Evolutionary conservation across 2,888 invertebrate species (phyloP).

Genomic region (Pemphredon lugubris): DNA sequence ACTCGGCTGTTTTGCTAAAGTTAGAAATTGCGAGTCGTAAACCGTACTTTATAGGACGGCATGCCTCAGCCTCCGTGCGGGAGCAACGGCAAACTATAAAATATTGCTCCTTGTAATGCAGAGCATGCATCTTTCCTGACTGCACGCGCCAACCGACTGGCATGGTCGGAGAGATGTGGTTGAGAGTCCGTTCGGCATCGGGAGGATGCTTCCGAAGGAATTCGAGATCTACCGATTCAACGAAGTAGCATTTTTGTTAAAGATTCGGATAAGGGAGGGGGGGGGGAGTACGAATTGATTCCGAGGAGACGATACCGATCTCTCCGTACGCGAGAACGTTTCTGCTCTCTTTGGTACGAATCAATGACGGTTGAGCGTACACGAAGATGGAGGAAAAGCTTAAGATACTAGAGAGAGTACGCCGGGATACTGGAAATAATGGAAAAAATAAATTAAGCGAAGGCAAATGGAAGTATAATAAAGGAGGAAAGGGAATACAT

Average conservation of each 20-base stretch:
- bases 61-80: slow-evolving; percentile 52
- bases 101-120: slow-evolving; percentile 74
- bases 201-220: too few relatives aligned
- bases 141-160: neutral
- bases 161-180: too few relatives aligned
- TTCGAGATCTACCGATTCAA: too few relatives aligned
- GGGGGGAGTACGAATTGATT: neutral
- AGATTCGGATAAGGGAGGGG: too few relatives aligned
- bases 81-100: slow-evolving; percentile 71
- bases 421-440: neutral
- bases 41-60: slow-evolving; percentile 72
- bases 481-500: too few relatives aligned
- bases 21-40: slow-evolving; percentile 76
- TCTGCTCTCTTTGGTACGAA: too few relatives aligned
- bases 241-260: too few relatives aligned
- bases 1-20: slow-evolving; percentile 65
- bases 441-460: neutral
- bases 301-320: too few relatives aligned
- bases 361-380: neutral
- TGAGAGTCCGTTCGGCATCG: too few relatives aligned
- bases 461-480: neutral
- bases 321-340: too few relatives aligned
- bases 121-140: slow-evolving; percentile 67
- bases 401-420: too few relatives aligned
- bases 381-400: neutral